Percentiles rank a stretch among this genome's conserved stretches.
These are phyloP conservation scores for Cardiocondyla obscurior DNA, from an alignment of 1,140 invertebrate genomes.

Conservation along the genomic window DNA sequence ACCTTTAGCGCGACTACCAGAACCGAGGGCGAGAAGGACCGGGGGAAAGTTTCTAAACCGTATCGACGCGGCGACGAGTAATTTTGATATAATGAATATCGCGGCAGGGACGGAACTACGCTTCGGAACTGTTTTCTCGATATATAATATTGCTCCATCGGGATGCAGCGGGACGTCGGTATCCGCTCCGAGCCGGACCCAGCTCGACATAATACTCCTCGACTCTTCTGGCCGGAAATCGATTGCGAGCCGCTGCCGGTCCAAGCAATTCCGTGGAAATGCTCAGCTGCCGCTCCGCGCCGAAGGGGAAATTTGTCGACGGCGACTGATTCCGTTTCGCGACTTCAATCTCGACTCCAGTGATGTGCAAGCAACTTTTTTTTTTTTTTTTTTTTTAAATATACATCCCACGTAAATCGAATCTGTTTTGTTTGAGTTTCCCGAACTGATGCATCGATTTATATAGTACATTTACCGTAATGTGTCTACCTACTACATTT, in stretches of 20 bases:
- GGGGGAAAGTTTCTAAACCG: background rate
- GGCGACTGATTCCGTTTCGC: slow-evolving; percentile 12
- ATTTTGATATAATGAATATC: slow-evolving; percentile 75
- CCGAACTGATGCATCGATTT: background rate
- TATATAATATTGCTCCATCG: slow-evolving; percentile 69
- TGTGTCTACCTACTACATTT: background rate
- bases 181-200: slow-evolving; percentile 11
- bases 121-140: slow-evolving; percentile 58
- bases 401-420: background rate
- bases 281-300: background rate
- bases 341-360: slow-evolving; percentile 20
- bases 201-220: slow-evolving; percentile 62
- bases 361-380: slow-evolving; percentile 3
- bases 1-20: background rate
- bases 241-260: slow-evolving; percentile 57
- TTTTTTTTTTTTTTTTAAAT: slow-evolving; percentile 7
- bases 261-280: slow-evolving; percentile 41
- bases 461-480: background rate
- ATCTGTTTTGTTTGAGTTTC: background rate
- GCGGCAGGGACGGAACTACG: background rate
- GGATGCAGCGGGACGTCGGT: slow-evolving; percentile 46
- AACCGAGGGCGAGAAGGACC: slow-evolving; percentile 18
- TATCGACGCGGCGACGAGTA: slow-evolving; percentile 68
- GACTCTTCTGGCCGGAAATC: slow-evolving; percentile 58
- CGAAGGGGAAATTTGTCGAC: slow-evolving; percentile 41